phyloP scores from a whole-genome alignment of 2,113 vertebrate species.

The Clupea harengus region DNA sequence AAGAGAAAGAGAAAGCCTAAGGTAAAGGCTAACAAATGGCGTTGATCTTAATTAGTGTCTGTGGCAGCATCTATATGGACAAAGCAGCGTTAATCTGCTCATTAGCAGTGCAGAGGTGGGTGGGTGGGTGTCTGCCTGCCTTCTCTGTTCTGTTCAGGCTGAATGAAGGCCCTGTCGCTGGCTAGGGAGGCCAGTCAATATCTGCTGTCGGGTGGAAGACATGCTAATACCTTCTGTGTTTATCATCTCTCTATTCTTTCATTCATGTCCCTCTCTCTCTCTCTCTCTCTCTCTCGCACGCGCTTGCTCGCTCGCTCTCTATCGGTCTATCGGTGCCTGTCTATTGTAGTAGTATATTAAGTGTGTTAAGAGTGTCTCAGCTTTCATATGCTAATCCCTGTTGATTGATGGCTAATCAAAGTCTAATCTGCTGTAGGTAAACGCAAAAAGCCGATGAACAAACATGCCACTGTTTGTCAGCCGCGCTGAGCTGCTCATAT shows the following conservation, averaged over 20 bases:
- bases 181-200: neutral
- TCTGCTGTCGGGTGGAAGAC: neutral
- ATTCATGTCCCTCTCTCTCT: neutral
- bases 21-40: neutral
- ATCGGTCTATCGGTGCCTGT: neutral
- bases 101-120: neutral
- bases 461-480: conserved; percentile 39
- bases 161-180: neutral
- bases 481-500: neutral
- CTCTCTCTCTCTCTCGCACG: neutral
- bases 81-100: neutral
- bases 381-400: neutral
- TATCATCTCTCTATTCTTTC: neutral
- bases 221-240: neutral
- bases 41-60: neutral
- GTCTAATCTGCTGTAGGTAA: conserved; percentile 9
- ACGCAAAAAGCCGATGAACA: conserved; percentile 25
- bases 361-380: neutral
- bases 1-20: neutral
- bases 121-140: neutral
- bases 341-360: neutral
- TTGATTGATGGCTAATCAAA: conserved; percentile 9
- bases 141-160: neutral
- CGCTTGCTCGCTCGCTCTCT: neutral
- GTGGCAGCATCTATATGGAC: conserved; percentile 4